Percentiles rank a stretch among this genome's conserved stretches.
phyloP scores from a whole-genome alignment of 2,888 invertebrate genomes.

The Drymonia ruficornis region DNA sequence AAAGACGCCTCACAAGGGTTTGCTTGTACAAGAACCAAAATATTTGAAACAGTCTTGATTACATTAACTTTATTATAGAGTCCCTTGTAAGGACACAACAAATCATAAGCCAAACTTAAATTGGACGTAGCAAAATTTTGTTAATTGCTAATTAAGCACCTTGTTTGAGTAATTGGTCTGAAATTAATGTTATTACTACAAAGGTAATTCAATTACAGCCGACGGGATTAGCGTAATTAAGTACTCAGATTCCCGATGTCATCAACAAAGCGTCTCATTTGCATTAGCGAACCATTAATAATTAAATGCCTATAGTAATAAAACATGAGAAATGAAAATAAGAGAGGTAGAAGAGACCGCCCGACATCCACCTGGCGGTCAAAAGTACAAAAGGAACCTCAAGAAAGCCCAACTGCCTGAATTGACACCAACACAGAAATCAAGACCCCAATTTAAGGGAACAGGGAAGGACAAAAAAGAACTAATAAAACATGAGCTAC shows the following conservation, averaged over 20 bases:
- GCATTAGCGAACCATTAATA: conserved; percentile 19
- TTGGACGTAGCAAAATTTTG: not conserved
- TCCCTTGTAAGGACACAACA: too few relatives aligned
- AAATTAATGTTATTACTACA: conserved; percentile 34
- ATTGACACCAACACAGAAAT: too few relatives aligned
- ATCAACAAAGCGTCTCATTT: conserved; percentile 22
- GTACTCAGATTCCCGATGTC: conserved; percentile 22
- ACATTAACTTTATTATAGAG: too few relatives aligned
- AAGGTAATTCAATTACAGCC: conserved; percentile 35
- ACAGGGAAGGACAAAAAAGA: too few relatives aligned
- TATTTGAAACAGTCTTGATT: too few relatives aligned
- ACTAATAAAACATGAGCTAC: not conserved
- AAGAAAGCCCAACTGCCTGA: too few relatives aligned
- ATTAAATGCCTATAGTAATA: conserved; percentile 11
- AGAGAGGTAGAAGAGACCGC: too few relatives aligned
- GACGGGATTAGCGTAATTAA: conserved; percentile 31
- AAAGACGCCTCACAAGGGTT: conserved; percentile 22
- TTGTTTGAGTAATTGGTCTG: conserved; percentile 26
- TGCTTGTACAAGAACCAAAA: not conserved
- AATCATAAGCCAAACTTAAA: not conserved
- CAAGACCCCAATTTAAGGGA: too few relatives aligned
- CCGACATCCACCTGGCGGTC: too few relatives aligned
- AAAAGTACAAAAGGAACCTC: too few relatives aligned
- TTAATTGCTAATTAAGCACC: conserved; percentile 21
- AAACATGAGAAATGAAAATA: too few relatives aligned